Conservation (phyloP, 2,888 invertebrate genomes). For the Dolichomitus sp. region DNA sequence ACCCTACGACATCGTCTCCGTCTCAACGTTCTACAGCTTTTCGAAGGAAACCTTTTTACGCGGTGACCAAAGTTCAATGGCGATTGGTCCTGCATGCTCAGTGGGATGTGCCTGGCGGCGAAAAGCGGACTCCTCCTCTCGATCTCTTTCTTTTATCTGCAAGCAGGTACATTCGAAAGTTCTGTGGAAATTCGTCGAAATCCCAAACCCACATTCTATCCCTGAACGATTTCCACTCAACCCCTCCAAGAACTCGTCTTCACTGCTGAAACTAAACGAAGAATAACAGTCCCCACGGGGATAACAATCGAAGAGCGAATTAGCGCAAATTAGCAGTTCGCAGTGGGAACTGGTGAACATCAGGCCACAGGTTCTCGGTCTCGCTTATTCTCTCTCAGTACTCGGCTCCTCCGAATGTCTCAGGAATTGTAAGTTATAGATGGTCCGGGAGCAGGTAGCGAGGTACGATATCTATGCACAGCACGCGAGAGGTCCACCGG, state of each 20-base stretch:
- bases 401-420: constrained; percentile 41
- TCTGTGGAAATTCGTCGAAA: constrained; percentile 36
- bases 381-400: constrained; percentile 14
- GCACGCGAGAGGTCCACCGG: constrained; percentile 54
- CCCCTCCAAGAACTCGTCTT: constrained; percentile 16
- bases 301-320: constrained; percentile 60
- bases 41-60: constrained; percentile 39
- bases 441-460: constrained; percentile 8
- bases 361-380: constrained; percentile 38
- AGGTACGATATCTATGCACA: constrained; percentile 59
- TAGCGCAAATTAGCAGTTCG: constrained; percentile 64
- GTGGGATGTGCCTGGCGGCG: constrained; percentile 39
- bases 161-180: constrained; percentile 17
- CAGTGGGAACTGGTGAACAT: constrained; percentile 53
- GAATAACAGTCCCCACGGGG: constrained; percentile 50
- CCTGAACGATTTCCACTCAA: constrained; percentile 28
- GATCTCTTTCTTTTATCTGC: constrained; percentile 18
- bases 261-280: constrained; percentile 55
- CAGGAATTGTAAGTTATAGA: constrained; percentile 33
- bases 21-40: constrained; percentile 25
- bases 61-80: constrained; percentile 55
- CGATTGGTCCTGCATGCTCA: constrained; percentile 42
- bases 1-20: constrained; percentile 6
- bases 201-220: constrained; percentile 17
- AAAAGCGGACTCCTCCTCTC: constrained; percentile 16